These are phyloP conservation scores for Chloroceryle inda DNA, from an alignment of 2,797 vertebrate genomes.

Conservation along the genomic window DNA sequence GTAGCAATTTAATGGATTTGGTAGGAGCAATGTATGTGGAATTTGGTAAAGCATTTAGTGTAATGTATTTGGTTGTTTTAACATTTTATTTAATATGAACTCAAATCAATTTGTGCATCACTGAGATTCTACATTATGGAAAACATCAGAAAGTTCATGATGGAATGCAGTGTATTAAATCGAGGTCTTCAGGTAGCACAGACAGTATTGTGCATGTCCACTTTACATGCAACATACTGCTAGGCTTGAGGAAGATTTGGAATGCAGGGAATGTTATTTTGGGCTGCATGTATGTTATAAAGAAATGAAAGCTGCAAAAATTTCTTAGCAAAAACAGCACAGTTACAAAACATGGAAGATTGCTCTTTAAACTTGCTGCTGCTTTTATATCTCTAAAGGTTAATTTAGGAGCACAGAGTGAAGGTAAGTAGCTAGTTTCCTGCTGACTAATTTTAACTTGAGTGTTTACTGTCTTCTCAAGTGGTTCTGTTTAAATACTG, in stretches of 20 bases:
- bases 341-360: background rate
- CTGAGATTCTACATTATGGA: background rate
- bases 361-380: background rate
- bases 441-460: background rate
- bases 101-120: background rate
- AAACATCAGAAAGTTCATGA: background rate
- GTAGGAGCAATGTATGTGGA: background rate
- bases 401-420: background rate
- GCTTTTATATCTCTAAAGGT: slow-evolving; percentile 1
- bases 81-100: background rate
- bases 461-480: slow-evolving; percentile 30
- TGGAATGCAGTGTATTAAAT: background rate
- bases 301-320: background rate
- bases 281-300: background rate
- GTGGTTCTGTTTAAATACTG: slow-evolving; percentile 6
- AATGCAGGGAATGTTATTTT: background rate
- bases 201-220: background rate
- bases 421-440: slow-evolving; percentile 32
- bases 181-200: background rate
- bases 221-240: background rate
- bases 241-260: background rate
- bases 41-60: background rate
- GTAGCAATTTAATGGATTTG: background rate
- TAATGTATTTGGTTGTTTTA: background rate
- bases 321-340: background rate